Evolutionary conservation across 1,140 invertebrate genomes (phyloP).

Genomic region (Platyura marginata): DNA sequence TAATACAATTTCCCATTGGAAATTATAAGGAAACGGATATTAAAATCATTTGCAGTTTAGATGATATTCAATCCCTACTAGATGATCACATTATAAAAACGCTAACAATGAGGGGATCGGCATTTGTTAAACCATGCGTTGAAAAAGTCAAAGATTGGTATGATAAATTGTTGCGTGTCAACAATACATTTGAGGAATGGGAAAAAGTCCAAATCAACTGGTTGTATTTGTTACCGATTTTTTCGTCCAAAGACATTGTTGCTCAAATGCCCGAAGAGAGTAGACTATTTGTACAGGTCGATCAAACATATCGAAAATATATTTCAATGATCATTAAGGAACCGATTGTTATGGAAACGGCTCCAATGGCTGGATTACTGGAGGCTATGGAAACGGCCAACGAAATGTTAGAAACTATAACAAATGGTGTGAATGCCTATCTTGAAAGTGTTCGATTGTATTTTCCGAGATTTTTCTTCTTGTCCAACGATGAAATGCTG

Average conservation of each 20-base stretch:
- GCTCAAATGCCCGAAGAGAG: conserved; percentile 87
- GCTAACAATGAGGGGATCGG: conserved; percentile 74
- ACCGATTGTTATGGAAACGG: conserved; percentile 53
- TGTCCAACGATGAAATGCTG: conserved; percentile 90
- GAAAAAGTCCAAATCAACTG: conserved; percentile 74
- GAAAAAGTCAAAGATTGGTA: conserved; percentile 66
- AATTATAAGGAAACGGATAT: conserved; percentile 65
- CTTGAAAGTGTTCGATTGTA: conserved; percentile 80
- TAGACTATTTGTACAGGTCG: conserved; percentile 52
- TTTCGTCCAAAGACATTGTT: conserved; percentile 84
- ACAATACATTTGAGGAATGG: conserved; percentile 73
- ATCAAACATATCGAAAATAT: conserved; percentile 57
- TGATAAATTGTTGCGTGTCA: conserved; percentile 53
- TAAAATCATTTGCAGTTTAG: conserved; percentile 55
- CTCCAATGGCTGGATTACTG: conserved; percentile 48
- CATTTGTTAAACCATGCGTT: conserved; percentile 81
- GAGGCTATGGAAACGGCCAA: conserved; percentile 57
- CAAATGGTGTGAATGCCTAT: conserved; percentile 76
- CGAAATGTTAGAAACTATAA: conserved; percentile 58
- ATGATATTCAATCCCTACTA: conserved; percentile 56
- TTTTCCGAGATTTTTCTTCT: conserved; percentile 86
- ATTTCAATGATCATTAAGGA: conserved; percentile 49
- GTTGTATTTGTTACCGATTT: conserved; percentile 84
- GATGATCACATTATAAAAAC: conserved; percentile 84
- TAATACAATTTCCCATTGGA: conserved; percentile 48